phyloP scores from a whole-genome alignment of 1,140 invertebrate species.

The Tetraneura akinire region DNA sequence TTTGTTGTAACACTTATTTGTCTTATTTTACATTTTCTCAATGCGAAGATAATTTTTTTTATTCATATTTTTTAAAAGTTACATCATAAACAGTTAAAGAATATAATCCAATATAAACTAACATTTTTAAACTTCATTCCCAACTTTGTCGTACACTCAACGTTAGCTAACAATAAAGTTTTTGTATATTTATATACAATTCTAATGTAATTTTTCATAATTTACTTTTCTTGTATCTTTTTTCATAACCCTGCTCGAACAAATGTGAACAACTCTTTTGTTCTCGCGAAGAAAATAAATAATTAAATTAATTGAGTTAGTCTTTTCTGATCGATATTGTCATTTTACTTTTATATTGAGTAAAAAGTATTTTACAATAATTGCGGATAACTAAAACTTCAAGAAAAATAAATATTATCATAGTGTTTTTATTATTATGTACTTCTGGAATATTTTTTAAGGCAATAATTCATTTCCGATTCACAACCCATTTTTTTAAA shows the following conservation, averaged over 20 bases:
- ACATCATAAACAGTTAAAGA: neutral
- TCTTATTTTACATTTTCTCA: neutral
- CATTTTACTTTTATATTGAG: constrained; percentile 19
- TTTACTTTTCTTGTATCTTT: constrained; percentile 15
- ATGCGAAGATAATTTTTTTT: constrained; percentile 1
- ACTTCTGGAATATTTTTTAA: no score
- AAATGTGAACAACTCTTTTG: constrained; percentile 20
- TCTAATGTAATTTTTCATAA: constrained; percentile 25
- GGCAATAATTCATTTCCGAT: no score
- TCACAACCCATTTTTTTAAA: no score
- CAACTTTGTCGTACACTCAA: neutral
- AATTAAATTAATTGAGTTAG: constrained; percentile 42
- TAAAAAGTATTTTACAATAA: constrained; percentile 14
- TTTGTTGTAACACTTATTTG: neutral
- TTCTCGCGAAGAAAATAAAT: constrained; percentile 36
- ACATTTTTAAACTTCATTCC: neutral
- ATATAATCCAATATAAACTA: neutral
- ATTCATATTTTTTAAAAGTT: constrained; percentile 1
- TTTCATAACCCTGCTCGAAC: constrained; percentile 22
- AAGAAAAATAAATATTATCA: neutral
- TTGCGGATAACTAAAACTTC: neutral
- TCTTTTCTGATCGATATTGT: constrained; percentile 17
- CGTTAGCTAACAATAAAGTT: neutral
- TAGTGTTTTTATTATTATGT: no score
- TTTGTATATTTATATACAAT: neutral